Percentiles rank a stretch among this genome's conserved stretches.
Evolutionary conservation across 1,140 invertebrate species (phyloP).

Genomic region (Eurosta solidaginis): DNA sequence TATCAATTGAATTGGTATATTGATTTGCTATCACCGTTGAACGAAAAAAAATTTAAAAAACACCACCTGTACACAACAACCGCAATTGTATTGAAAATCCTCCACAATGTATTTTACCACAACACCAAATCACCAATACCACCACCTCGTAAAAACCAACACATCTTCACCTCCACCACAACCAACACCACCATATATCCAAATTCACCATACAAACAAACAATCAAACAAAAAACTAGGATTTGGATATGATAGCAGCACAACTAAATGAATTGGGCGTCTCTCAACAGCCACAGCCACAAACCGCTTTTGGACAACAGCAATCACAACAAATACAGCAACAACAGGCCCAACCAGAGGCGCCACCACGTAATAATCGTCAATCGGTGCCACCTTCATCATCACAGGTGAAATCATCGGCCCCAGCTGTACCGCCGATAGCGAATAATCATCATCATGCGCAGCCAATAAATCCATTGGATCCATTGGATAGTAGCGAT

Average conservation of each 20-base stretch:
- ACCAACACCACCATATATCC: background rate
- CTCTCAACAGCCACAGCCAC: conserved; percentile 61
- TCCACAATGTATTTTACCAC: conserved; percentile 40
- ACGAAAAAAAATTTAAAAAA: conserved; percentile 13
- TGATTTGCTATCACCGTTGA: conserved; percentile 12
- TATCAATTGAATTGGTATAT: conserved; percentile 16
- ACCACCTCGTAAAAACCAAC: conserved; percentile 31
- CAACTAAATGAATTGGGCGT: conserved; percentile 91
- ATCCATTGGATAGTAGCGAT: conserved; percentile 69
- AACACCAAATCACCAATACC: conserved; percentile 38
- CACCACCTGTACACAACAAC: conserved; percentile 15
- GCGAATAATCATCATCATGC: conserved; percentile 54
- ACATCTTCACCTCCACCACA: background rate
- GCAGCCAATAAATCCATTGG: conserved; percentile 59
- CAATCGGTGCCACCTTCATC: conserved; percentile 56
- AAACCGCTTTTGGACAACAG: conserved; percentile 51
- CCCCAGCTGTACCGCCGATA: conserved; percentile 47
- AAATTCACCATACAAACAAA: conserved; percentile 41
- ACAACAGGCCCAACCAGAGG: conserved; percentile 63
- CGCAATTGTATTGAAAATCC: conserved; percentile 38
- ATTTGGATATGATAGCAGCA: conserved; percentile 89
- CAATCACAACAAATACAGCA: conserved; percentile 51
- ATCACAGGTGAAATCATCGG: conserved; percentile 41
- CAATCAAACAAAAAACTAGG: conserved; percentile 64
- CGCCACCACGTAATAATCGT: conserved; percentile 63